phyloP scores from a whole-genome alignment of 2,888 invertebrate genomes.

The Parthenolecanium corni region DNA sequence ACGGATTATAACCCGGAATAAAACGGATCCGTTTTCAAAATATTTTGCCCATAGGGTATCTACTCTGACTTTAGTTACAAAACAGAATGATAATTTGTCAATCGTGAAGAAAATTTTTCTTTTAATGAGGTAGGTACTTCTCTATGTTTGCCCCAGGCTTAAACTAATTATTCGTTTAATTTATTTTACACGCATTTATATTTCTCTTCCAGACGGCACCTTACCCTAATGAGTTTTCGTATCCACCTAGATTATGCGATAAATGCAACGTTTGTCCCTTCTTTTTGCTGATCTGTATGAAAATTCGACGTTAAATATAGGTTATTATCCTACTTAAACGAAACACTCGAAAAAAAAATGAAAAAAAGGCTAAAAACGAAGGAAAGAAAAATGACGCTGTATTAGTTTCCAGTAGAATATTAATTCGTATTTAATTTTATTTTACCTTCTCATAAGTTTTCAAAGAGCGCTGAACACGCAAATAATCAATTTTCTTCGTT shows the following conservation, averaged over 20 bases:
- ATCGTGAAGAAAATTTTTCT: too few species aligned
- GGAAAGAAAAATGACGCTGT: neutral
- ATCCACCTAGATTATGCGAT: neutral
- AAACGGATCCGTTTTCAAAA: too few species aligned
- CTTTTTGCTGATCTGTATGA: neutral
- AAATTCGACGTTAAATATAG: neutral
- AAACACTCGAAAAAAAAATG: neutral
- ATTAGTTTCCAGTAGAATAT: conserved; percentile 13
- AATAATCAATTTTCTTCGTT: conserved; percentile 22
- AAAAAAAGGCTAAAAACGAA: too few species aligned
- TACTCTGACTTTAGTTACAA: too few species aligned
- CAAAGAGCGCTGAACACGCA: conserved; percentile 21
- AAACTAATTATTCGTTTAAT: too few species aligned
- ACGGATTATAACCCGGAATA: too few species aligned
- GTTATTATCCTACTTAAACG: neutral
- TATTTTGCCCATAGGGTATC: too few species aligned
- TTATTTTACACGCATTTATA: too few species aligned
- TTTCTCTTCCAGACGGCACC: neutral
- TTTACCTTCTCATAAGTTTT: conserved; percentile 16
- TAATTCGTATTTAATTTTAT: conserved; percentile 25
- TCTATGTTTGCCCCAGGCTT: too few species aligned
- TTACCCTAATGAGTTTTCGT: neutral
- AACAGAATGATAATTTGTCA: too few species aligned
- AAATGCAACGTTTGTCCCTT: neutral
- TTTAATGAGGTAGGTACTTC: too few species aligned